phyloP scores from a whole-genome alignment of 1,140 invertebrate genomes.

The Ceratosolen fusciceps region DNA sequence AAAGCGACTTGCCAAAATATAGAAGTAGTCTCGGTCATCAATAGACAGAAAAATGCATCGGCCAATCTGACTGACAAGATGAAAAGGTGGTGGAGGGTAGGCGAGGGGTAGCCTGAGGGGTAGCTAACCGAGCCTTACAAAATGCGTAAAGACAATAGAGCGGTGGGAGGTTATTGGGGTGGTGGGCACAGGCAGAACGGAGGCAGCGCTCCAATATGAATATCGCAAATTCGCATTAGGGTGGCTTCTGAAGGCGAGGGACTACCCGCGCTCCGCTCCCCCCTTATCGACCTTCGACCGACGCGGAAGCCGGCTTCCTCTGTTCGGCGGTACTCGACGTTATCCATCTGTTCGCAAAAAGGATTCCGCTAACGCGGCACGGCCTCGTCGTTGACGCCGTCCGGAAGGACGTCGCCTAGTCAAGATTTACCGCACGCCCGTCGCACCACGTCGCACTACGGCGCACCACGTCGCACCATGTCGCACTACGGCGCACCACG shows the following conservation, averaged over 20 bases:
- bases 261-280: neutral
- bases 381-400: neutral
- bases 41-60: no score
- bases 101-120: no score
- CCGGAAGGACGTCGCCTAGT: neutral
- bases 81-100: no score
- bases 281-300: no score
- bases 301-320: neutral
- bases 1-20: no score
- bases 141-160: no score
- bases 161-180: no score
- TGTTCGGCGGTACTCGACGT: neutral
- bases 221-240: neutral
- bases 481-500: slow-evolving; percentile 14
- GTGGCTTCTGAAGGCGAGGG: no score
- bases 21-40: no score
- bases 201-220: neutral
- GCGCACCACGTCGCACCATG: neutral
- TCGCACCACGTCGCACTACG: no score
- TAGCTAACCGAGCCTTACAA: no score
- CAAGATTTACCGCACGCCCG: slow-evolving; percentile 23
- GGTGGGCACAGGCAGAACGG: neutral
- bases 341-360: neutral
- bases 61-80: no score
- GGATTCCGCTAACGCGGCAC: neutral